Evolutionary conservation across 2,888 invertebrate species (phyloP).

Genomic region (Drosophila formosana): DNA sequence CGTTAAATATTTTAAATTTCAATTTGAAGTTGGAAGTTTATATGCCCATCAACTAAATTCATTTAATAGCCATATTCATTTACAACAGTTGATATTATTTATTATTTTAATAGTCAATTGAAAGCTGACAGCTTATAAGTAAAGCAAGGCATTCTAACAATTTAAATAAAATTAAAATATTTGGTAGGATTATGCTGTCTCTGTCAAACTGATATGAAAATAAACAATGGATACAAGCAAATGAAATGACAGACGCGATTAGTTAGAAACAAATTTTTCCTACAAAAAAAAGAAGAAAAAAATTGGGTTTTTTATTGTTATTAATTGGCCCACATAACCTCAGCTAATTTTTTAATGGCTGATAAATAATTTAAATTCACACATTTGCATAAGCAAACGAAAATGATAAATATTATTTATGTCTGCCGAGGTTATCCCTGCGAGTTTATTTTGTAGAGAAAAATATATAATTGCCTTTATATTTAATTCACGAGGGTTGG

Average conservation of each 20-base stretch:
- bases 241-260: slow-evolving; percentile 63
- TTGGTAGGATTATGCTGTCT: slow-evolving; percentile 67
- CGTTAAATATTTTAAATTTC: background rate
- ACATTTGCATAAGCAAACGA: slow-evolving; percentile 48
- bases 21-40: background rate
- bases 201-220: slow-evolving; percentile 65
- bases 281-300: slow-evolving; percentile 8
- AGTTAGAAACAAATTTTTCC: slow-evolving; percentile 58
- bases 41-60: background rate
- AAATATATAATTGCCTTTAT: slow-evolving; percentile 4
- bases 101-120: slow-evolving; percentile 3
- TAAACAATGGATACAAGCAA: slow-evolving; percentile 61
- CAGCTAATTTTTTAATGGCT: slow-evolving; percentile 72
- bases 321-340: slow-evolving; percentile 58
- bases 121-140: background rate
- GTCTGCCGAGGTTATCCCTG: slow-evolving; percentile 20
- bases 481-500: slow-evolving; percentile 23
- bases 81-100: background rate
- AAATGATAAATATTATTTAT: slow-evolving; percentile 63
- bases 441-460: slow-evolving; percentile 47
- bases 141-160: slow-evolving; percentile 16
- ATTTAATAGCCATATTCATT: background rate
- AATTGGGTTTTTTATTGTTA: slow-evolving; percentile 25
- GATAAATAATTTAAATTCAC: slow-evolving; percentile 65
- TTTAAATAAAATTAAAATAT: slow-evolving; percentile 35